Conservation (phyloP, 2,113 vertebrate genomes). For the Ailurus styani region DNA sequence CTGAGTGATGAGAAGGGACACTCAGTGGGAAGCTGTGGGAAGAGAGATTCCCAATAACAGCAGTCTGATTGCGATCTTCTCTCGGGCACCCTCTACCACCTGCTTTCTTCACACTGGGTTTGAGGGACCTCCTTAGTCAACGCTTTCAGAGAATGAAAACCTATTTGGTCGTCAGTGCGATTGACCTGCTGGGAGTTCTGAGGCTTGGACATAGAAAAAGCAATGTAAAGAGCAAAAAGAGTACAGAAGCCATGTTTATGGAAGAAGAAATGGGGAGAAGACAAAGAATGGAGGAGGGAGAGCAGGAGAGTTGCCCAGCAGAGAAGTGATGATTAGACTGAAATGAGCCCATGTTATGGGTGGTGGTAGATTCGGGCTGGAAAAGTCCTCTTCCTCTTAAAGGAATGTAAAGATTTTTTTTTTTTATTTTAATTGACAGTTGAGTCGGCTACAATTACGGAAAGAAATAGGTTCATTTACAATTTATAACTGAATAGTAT, state of each 20-base stretch:
- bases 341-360: neutral
- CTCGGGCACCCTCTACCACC: neutral
- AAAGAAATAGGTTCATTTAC: neutral
- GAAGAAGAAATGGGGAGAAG: neutral
- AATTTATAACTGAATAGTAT: neutral
- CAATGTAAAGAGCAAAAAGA: neutral
- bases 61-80: neutral
- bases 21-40: neutral
- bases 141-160: neutral
- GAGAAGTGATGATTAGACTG: neutral
- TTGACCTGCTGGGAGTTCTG: neutral
- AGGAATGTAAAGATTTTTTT: neutral
- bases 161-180: neutral
- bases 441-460: neutral
- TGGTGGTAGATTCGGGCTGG: neutral
- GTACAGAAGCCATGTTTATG: neutral
- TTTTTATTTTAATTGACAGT: neutral
- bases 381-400: neutral
- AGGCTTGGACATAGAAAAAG: neutral
- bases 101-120: neutral
- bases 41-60: neutral
- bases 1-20: neutral
- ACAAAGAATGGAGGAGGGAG: neutral
- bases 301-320: fast-evolving
- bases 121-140: neutral